A percentile compares a stretch with the other conserved stretches of the same genome.
phyloP scores from a whole-genome alignment of 2,113 vertebrate species.

The Galemys pyrenaicus region DNA sequence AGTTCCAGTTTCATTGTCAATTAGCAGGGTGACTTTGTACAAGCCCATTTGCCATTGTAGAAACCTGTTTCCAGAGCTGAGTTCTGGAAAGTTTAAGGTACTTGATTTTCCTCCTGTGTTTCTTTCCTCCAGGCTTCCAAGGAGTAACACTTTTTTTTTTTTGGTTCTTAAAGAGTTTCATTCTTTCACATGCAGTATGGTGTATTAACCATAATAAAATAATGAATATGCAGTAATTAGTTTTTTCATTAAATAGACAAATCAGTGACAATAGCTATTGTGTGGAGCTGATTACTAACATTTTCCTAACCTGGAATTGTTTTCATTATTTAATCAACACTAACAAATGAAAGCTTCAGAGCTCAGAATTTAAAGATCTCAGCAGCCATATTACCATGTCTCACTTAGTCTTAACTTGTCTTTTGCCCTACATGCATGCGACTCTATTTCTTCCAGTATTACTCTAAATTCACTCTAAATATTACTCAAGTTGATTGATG shows the following conservation, averaged over 20 bases:
- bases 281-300: constrained; percentile 52
- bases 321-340: constrained; percentile 67
- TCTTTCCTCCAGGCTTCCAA: not conserved
- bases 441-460: not conserved
- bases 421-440: not conserved
- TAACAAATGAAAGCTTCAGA: not conserved
- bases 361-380: not conserved
- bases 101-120: not conserved
- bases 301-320: constrained; percentile 59
- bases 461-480: not conserved
- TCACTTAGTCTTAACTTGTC: not conserved
- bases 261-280: constrained; percentile 43
- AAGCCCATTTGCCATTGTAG: not conserved
- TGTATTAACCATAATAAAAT: constrained; percentile 51
- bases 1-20: not conserved
- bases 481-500: not conserved
- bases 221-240: constrained; percentile 55
- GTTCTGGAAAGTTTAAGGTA: not conserved
- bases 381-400: not conserved
- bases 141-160: not conserved
- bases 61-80: not conserved
- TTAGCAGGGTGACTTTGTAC: not conserved
- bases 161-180: not conserved
- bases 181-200: not conserved
- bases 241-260: constrained; percentile 62